Evolutionary conservation across 92 coral and sea anemone species (phyloP), one percentile per base, ranked within the genome.

Genomic region (Actinostola sp.): DNA sequence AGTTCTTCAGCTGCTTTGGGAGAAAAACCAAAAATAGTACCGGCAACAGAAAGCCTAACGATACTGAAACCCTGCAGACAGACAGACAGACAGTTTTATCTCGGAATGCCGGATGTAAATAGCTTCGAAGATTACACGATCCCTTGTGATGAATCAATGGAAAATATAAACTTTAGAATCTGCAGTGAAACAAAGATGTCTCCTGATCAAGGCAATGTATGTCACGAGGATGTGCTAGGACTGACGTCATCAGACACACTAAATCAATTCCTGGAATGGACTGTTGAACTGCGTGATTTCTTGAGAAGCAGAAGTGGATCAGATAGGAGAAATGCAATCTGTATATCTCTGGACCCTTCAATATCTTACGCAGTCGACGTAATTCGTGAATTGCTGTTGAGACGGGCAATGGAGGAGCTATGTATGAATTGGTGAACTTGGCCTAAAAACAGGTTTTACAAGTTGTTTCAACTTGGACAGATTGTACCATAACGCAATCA

Each of bases 381-480:
- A 0, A 84, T 93, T 19, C 87, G 94, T 1, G 97, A 93, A 26
- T 66, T 84, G 35, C 79, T 93, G 57, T 72, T 93, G 8, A 87
- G 92, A 33, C 96, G 91, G 66, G 88, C 98, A 10, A 91, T 93
- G 96, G 97, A 93, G 32, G 98, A 93, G 60, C 49, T 93, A 61
- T 92, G 98, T 55, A 88, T 93, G 98, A 74, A 85, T 77, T 93
- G 98, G 98, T 93, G 56, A 61, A n/a, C n/a, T n/a, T n/a, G n/a
- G n/a, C n/a, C n/a, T n/a, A n/a, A n/a, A n/a, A n/a, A n/a, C n/a
- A n/a, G n/a, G n/a, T n/a, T n/a, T n/a, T n/a, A n/a, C n/a, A n/a
- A n/a, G n/a, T n/a, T n/a, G n/a, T n/a, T n/a, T n/a, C n/a, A n/a
- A n/a, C n/a, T n/a, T n/a, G n/a, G n/a, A n/a, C n/a, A n/a, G n/a